Base-by-base conservation (phyloP, 2,888 invertebrate species). In the Polyploca ridens region DNA sequence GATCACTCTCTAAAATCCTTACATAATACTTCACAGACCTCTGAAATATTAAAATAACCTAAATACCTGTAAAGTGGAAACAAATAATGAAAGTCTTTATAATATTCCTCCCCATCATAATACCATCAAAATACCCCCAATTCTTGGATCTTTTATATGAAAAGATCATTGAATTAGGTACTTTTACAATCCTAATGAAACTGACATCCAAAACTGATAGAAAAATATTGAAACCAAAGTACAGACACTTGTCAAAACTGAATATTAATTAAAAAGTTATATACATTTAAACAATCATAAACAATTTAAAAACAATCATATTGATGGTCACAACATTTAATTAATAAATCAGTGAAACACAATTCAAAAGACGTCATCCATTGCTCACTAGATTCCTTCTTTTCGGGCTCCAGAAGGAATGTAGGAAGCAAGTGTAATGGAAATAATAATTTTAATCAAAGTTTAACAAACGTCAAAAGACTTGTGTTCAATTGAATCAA, bases 121-220 rank as follows among this genome's bases (percentile, higher is more conserved):
- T 58, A 68, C 69, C 66, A 58, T 54, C 33, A 61, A 10, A 64
- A 65, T 7, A 71, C 90, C 66, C 91, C 90, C 86, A 80, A 89
- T 88, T 93, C 81, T 71, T 90, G 83, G 90, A 89, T 81, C 90
- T 93, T 93, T 93, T 90, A 79, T 77, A 8, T 35, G 72, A 86
- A 91, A 93, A 93, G 91, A 87, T 79, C 91, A 89, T 85, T 83
- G 76, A 93, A 91, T 82, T 85, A 82, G 87, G 91, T 90, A 81
- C 91, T 67, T 41, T 46, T 54, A 77, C 60, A 3, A 62, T 73
- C 84, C 71, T 69, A 69, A 76, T 71, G 68, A 75, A 81, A 68
- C 74, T 74, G 69, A 86, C 88, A 85, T 79, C 69, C 79, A 82
- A 65, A 75, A 62, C 64, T 64, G 27, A 58, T 63, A 65, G 62